Evolutionary conservation across 2,888 invertebrate species (phyloP).

Genomic region (Tridacna crocea): DNA sequence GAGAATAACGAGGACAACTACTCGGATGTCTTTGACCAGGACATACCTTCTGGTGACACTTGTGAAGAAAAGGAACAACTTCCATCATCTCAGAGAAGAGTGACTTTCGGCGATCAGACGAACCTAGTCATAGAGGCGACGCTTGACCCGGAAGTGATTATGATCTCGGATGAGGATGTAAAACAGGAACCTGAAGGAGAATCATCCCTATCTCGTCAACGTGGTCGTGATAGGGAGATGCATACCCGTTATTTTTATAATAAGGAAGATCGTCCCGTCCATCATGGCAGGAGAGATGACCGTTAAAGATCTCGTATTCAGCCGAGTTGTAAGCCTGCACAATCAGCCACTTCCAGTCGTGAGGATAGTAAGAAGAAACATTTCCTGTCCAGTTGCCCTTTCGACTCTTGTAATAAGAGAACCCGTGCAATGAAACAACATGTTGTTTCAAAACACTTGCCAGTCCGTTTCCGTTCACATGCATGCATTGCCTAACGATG

Average conservation of each 20-base stretch:
- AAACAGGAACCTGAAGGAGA: no score
- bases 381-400: not conserved
- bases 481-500: no score
- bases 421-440: not conserved
- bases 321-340: not conserved
- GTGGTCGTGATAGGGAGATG: not conserved
- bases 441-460: not conserved
- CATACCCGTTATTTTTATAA: not conserved
- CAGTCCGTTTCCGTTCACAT: not conserved
- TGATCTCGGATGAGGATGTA: not conserved
- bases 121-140: no score
- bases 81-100: not conserved
- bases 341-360: not conserved
- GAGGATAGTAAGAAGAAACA: not conserved
- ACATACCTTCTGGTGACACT: no score
- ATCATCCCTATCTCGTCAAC: not conserved
- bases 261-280: not conserved
- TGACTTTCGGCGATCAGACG: no score
- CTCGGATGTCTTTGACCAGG: not conserved
- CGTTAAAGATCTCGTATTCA: not conserved
- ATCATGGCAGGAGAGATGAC: not conserved
- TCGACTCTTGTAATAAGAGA: not conserved
- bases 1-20: no score
- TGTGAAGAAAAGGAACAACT: no score
- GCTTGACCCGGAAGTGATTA: not conserved